Conservation (phyloP, 2,113 vertebrate genomes). For the Trogon surrucura region DNA sequence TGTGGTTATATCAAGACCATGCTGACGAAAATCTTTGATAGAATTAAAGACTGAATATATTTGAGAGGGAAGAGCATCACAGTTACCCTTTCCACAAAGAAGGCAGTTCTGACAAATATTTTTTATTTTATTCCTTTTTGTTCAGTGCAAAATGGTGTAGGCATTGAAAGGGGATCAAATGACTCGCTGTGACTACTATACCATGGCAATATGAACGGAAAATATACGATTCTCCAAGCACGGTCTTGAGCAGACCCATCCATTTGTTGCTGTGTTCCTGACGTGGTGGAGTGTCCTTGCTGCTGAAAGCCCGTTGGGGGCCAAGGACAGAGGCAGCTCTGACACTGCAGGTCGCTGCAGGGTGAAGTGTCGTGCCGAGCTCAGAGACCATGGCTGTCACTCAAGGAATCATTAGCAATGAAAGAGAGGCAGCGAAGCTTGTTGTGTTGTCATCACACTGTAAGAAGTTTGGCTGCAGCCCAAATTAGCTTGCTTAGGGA, state of each 20-base stretch:
- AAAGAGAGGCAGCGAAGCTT: conserved; percentile 68
- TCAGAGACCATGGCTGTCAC: conserved; percentile 76
- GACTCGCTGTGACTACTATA: neutral
- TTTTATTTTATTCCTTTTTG: neutral
- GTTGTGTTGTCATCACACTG: conserved; percentile 76
- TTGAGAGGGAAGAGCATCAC: neutral
- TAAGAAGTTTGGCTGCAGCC: conserved; percentile 75
- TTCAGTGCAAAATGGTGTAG: neutral
- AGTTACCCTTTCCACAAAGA: neutral
- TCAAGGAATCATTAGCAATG: conserved; percentile 81
- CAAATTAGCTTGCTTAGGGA: conserved; percentile 82
- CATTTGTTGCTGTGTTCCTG: neutral
- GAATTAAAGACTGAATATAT: neutral
- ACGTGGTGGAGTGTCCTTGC: conserved; percentile 33
- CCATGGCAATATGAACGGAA: neutral
- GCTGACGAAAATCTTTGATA: neutral
- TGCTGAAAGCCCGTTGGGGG: neutral
- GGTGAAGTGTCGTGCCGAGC: conserved; percentile 63
- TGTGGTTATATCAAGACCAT: neutral
- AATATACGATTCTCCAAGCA: neutral
- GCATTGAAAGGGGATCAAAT: neutral
- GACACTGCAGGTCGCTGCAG: conserved; percentile 36
- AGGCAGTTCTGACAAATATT: neutral
- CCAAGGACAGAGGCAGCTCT: conserved; percentile 49
- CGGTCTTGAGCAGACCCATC: neutral